Percentiles rank a stretch among this genome's conserved stretches.
Conservation (phyloP, 2,888 invertebrate genomes). For the Oscheius onirici region DNA sequence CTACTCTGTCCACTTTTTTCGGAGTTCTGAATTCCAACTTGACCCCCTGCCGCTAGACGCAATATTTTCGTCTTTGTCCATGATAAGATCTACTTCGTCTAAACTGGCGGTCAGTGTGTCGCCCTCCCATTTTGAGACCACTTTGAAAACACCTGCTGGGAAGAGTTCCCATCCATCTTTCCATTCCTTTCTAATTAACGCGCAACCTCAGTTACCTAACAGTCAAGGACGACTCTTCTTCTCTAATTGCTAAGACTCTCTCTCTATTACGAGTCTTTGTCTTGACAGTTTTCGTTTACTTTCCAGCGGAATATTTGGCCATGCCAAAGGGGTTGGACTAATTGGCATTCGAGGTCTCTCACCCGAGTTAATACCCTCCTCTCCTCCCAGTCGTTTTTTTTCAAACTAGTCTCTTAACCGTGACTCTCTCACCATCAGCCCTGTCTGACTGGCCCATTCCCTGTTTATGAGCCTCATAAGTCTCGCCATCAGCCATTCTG, state of each 20-base stretch:
- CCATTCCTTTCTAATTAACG: conserved; percentile 22
- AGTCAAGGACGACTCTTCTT: conserved; percentile 15
- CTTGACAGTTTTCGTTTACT: background rate
- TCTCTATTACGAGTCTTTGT: conserved; percentile 9
- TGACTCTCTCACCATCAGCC: background rate
- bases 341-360: conserved; percentile 12
- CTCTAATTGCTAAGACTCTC: conserved; percentile 9
- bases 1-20: too few species aligned
- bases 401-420: background rate
- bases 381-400: conserved; percentile 4
- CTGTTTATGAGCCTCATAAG: background rate
- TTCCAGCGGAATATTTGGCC: background rate
- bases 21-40: too few species aligned
- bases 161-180: background rate
- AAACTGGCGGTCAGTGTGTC: too few species aligned
- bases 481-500: conserved; percentile 1
- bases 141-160: conserved; percentile 10
- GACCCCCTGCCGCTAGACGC: too few species aligned
- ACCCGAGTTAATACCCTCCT: conserved; percentile 11
- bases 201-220: conserved; percentile 13
- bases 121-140: too few species aligned
- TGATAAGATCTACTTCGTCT: too few species aligned
- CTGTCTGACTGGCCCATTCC: background rate
- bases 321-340: conserved; percentile 13
- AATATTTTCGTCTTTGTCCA: too few species aligned